Conservation (phyloP, 2,888 invertebrate genomes). For the Cephus pygmeus region DNA sequence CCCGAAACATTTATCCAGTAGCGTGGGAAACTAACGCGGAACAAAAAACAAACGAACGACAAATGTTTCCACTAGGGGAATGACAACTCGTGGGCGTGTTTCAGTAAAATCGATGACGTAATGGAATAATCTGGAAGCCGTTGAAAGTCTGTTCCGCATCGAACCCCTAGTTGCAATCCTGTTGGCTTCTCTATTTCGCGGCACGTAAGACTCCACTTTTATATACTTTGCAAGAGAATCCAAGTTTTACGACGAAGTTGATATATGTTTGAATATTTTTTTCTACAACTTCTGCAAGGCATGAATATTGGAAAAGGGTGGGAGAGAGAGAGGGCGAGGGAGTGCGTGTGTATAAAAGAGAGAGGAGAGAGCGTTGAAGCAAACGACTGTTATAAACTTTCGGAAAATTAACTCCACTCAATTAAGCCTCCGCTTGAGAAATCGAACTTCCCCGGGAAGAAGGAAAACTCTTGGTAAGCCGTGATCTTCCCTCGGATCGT, state of each 20-base stretch:
- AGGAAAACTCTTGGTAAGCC: conserved; percentile 6
- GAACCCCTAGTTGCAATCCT: conserved; percentile 22
- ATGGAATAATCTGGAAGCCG: conserved; percentile 60
- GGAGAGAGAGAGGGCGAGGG: too few relatives aligned
- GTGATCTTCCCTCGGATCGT: conserved; percentile 22
- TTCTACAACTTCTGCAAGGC: not conserved
- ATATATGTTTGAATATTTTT: not conserved
- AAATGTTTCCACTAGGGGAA: not conserved
- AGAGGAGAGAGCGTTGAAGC: conserved; percentile 28
- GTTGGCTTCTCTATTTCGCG: not conserved
- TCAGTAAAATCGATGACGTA: conserved; percentile 51
- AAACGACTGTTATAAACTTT: conserved; percentile 38
- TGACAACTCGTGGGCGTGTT: conserved; percentile 14
- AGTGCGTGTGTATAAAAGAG: too few relatives aligned
- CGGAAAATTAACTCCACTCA: conserved; percentile 58
- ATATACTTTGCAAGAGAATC: not conserved
- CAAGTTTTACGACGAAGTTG: not conserved
- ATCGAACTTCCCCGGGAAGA: conserved; percentile 42
- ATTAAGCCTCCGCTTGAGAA: conserved; percentile 47
- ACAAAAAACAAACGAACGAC: not conserved
- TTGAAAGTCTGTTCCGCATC: conserved; percentile 43
- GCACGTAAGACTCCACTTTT: not conserved
- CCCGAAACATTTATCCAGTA: not conserved
- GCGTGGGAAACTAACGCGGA: not conserved
- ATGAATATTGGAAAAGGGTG: not conserved